phyloP scores from a whole-genome alignment of 2,888 invertebrate genomes.

The Philereme transversata region DNA sequence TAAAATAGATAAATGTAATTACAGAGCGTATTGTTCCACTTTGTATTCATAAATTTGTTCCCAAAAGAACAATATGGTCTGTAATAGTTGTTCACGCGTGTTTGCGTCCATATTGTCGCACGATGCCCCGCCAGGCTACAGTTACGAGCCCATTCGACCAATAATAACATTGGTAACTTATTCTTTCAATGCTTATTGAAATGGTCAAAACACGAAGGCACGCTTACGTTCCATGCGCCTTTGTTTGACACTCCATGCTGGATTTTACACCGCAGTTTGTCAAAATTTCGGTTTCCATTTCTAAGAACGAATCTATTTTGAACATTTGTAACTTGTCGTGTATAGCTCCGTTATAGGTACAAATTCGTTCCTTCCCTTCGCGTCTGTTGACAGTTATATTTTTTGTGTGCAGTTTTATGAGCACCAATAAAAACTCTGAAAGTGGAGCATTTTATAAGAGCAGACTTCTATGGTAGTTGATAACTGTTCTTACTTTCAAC shows the following conservation, averaged over 20 bases:
- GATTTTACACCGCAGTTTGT: conserved; percentile 77
- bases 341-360: conserved; percentile 68
- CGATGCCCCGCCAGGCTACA: conserved; percentile 72
- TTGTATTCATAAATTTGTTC: conserved; percentile 35
- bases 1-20: conserved; percentile 42
- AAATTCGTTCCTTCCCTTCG: conserved; percentile 49
- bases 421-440: conserved; percentile 78
- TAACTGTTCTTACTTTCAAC: conserved; percentile 81
- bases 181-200: conserved; percentile 70
- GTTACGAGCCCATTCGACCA: conserved; percentile 65
- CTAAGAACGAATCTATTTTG: conserved; percentile 63
- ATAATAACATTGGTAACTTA: conserved; percentile 79
- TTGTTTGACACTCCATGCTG: conserved; percentile 60
- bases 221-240: conserved; percentile 69
- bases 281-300: conserved; percentile 81
- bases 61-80: conserved; percentile 40
- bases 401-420: conserved; percentile 66
- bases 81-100: conserved; percentile 58
- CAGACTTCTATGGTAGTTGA: conserved; percentile 77
- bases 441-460: conserved; percentile 76
- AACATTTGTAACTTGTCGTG: conserved; percentile 65
- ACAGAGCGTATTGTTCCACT: conserved; percentile 39
- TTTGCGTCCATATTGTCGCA: conserved; percentile 54
- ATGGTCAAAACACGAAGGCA: conserved; percentile 77
- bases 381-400: conserved; percentile 69